These are phyloP conservation scores for Neogobius melanostomus DNA, from an alignment of 2,113 vertebrate species.

Conservation along the genomic window DNA sequence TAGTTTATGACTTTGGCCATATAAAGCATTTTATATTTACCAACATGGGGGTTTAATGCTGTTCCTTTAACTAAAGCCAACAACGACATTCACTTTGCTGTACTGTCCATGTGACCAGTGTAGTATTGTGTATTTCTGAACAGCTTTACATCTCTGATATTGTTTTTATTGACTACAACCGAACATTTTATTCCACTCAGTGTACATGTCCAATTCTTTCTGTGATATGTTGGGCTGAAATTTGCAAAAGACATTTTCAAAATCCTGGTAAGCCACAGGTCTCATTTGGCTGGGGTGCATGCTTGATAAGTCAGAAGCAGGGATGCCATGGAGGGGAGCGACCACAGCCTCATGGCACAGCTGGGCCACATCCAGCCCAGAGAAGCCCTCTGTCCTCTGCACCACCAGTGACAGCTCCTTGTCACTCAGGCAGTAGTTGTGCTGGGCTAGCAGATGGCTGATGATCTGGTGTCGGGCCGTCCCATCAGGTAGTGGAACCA, in stretches of 20 bases:
- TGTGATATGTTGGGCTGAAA: constrained; percentile 99
- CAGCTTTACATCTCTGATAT: constrained; percentile 22
- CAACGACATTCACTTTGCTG: constrained; percentile 72
- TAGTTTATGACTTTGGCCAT: constrained; percentile 82
- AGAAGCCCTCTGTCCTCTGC: constrained; percentile 98
- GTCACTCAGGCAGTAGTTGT: constrained; percentile 99
- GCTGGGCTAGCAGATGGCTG: constrained; percentile 98
- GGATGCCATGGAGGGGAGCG: constrained; percentile 90
- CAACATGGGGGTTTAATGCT: constrained; percentile 80
- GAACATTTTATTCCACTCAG: constrained; percentile 99
- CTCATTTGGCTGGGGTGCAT: constrained; percentile 96
- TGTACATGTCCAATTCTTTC: constrained; percentile 98
- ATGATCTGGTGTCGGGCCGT: constrained; percentile 98
- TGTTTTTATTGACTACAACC: constrained; percentile 93
- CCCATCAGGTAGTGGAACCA: constrained; percentile 96
- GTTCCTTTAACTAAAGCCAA: constrained; percentile 77
- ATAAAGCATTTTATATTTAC: constrained; percentile 83
- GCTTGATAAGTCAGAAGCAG: constrained; percentile 89
- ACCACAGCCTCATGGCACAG: constrained; percentile 97
- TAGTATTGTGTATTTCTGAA: constrained; percentile 63
- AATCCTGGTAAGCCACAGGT: constrained; percentile 98
- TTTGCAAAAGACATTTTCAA: constrained; percentile 99
- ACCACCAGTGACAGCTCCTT: constrained; percentile 97
- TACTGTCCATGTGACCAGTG: constrained; percentile 73
- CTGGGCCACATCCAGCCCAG: constrained; percentile 92